Percentiles rank a stretch among this genome's conserved stretches.
These are phyloP conservation scores for Euwallacea fornicatus DNA, from an alignment of 1,140 invertebrate species.

Conservation along the genomic window DNA sequence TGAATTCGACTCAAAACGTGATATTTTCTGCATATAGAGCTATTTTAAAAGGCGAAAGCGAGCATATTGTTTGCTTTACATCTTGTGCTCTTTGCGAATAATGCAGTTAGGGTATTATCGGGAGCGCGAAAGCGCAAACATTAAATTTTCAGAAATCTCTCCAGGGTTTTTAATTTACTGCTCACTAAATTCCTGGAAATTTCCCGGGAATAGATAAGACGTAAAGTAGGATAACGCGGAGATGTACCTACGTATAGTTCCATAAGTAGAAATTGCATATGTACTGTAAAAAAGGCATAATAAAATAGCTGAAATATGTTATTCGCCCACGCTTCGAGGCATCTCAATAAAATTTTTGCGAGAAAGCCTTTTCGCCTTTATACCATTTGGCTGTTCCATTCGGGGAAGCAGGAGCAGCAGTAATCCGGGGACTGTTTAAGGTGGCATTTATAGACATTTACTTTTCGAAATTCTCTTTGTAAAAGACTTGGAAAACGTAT, in stretches of 20 bases:
- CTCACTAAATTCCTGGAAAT: too few relatives aligned
- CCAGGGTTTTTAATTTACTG: too few relatives aligned
- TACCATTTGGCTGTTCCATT: conserved; percentile 23
- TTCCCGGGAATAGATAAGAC: too few relatives aligned
- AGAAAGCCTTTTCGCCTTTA: conserved; percentile 26
- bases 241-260: too few relatives aligned
- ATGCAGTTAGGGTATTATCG: conserved; percentile 9
- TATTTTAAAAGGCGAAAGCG: conserved; percentile 2
- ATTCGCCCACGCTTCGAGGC: not conserved
- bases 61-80: conserved; percentile 3
- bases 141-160: too few relatives aligned
- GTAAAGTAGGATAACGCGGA: too few relatives aligned
- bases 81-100: conserved; percentile 11
- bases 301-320: not conserved
- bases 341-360: conserved; percentile 20
- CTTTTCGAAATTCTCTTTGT: conserved; percentile 43
- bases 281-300: not conserved
- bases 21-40: conserved; percentile 10
- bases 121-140: conserved; percentile 19
- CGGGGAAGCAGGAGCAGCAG: conserved; percentile 11
- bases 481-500: conserved; percentile 44
- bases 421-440: conserved; percentile 35
- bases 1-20: not conserved
- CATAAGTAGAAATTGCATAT: not conserved
- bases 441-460: conserved; percentile 42